Base-by-base conservation (phyloP, 2,797 vertebrate species). In the Ataeniobius toweri region DNA sequence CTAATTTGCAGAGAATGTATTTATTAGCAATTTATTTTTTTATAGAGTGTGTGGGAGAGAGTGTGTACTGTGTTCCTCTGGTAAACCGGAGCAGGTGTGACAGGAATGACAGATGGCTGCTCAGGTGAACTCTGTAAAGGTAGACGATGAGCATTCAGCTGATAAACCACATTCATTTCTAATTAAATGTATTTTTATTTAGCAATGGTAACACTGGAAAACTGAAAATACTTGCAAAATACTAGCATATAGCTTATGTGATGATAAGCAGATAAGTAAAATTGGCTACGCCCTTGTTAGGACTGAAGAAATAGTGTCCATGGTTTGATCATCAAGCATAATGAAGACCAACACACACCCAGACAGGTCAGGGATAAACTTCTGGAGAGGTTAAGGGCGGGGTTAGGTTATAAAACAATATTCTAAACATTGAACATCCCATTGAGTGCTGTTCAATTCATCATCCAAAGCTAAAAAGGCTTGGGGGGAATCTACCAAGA, bases 11-110 rank as follows among this genome's bases (percentile, higher is more conserved):
- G 51, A 53, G 16, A 53, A 53, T 53, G 6, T 3, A 53, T 53
- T 53, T 18, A 50, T 53, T 20, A 50, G 48, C 12, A 50, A 50
- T 50, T 20, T 20, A 53, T 20, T 53, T 36, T 36, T 36, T 36
- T 36, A 3, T 36, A 3, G 31, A 31, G 16, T 31, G 6, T 41
- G 31, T 31, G 18, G 68, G 48, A 67, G 24, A 53, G 22, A 41
- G 46, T 31, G 10, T 46, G n/a, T 46, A 18, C 63, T 67, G 36
- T 20, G 46, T 56, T 31, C n/a, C 14, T 16, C 18, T 46, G 51
- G 1, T 76, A 28, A 55, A n/a, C 8, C 24, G 61, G 59, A 67
- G 74, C 36, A 68, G 74, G 63, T 68, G 36, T 76, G 50, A 68
- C 50, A 76, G 36, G 74, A 7, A 5, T 56, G 71, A 73, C 28